phyloP scores from a whole-genome alignment of 2,113 vertebrate species.

The Theristicus caerulescens region DNA sequence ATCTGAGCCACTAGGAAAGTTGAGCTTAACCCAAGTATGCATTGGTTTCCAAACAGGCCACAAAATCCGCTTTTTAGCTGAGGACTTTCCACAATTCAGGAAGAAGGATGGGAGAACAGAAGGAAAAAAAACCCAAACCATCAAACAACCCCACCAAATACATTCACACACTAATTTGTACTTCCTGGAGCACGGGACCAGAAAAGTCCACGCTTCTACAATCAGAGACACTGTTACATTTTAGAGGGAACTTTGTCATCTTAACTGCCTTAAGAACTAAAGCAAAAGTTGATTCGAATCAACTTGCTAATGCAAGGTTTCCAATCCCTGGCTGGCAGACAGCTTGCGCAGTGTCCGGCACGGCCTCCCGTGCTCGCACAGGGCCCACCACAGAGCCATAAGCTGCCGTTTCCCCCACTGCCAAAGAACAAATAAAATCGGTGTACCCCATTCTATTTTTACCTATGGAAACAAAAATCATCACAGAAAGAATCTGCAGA shows the following conservation, averaged over 20 bases:
- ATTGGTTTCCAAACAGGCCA: not conserved
- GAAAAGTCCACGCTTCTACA: not conserved
- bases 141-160: not conserved
- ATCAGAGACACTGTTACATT: not conserved
- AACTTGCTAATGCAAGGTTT: not conserved
- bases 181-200: not conserved
- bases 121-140: not conserved
- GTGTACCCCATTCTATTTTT: accelerated
- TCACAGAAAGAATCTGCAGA: not conserved
- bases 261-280: not conserved
- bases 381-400: not conserved
- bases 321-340: too few species aligned
- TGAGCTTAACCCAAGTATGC: not conserved
- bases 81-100: not conserved
- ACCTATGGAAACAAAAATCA: not conserved
- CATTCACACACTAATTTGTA: not conserved
- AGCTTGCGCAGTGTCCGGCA: accelerated
- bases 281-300: not conserved
- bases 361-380: not conserved
- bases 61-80: not conserved
- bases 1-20: not conserved
- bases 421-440: not conserved
- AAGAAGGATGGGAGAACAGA: not conserved
- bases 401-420: not conserved
- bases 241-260: not conserved